Conservation (phyloP, 2,797 vertebrate genomes). For the Cyprinella venusta region DNA sequence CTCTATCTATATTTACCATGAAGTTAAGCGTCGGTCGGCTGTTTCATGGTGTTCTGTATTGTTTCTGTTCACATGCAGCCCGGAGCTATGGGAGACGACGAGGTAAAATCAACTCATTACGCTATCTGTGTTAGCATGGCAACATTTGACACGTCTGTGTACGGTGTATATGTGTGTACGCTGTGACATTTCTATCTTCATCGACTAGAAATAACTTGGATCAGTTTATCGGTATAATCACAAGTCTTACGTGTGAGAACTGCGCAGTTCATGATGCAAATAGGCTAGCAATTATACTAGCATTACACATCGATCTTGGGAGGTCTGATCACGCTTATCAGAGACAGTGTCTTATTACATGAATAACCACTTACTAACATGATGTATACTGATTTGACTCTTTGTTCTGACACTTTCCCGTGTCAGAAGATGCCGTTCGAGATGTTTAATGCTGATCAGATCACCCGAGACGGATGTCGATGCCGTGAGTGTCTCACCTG, state of each 20-base stretch:
- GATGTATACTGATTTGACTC: no score
- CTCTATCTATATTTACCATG: background rate
- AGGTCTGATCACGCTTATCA: background rate
- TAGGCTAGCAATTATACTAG: background rate
- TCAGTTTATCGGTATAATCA: background rate
- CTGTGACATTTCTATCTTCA: background rate
- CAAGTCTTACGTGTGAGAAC: background rate
- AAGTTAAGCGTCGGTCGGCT: conserved; percentile 17
- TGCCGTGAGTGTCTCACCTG: background rate
- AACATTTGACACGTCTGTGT: conserved; percentile 22
- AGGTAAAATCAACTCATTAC: conserved; percentile 86
- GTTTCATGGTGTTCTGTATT: conserved; percentile 64
- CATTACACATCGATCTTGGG: background rate
- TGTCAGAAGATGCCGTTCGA: background rate
- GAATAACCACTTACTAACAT: background rate
- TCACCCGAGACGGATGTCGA: background rate
- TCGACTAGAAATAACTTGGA: background rate
- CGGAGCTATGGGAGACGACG: conserved; percentile 99
- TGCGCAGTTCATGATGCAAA: background rate
- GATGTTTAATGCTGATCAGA: background rate
- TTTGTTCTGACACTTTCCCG: background rate
- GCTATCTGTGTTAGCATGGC: conserved; percentile 63
- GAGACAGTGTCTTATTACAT: background rate
- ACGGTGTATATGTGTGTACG: conserved; percentile 1
- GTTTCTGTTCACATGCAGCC: conserved; percentile 97